Percentiles rank a stretch among this genome's conserved stretches.
These are phyloP conservation scores for Andrena dorsata DNA, from an alignment of 2,888 invertebrate genomes.

Conservation along the genomic window DNA sequence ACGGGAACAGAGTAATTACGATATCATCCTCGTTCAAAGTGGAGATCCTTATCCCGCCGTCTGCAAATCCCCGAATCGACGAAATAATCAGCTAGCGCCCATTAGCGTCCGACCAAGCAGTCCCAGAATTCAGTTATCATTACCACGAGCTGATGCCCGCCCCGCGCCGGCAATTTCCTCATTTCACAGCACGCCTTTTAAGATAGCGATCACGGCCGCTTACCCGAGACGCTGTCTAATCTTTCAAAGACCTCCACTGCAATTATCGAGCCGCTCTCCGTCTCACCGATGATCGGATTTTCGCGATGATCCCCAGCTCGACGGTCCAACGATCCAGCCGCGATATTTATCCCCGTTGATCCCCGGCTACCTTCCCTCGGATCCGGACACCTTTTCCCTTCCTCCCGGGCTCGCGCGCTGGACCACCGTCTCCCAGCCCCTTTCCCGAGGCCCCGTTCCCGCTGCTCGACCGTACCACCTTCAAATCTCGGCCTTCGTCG, in stretches of 20 bases:
- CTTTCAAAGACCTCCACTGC: not conserved
- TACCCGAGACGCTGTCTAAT: not conserved
- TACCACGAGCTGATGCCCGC: not conserved
- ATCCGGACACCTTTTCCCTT: conserved; percentile 55
- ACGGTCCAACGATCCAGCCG: conserved; percentile 15
- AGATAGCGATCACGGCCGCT: not conserved
- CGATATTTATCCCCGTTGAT: conserved; percentile 31
- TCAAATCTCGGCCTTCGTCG: conserved; percentile 80
- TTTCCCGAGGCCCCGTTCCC: conserved; percentile 29
- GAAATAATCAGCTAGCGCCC: no score
- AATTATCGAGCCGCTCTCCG: not conserved
- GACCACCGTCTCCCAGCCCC: conserved; percentile 18
- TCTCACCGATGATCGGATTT: conserved; percentile 25
- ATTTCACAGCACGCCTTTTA: not conserved
- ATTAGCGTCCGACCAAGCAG: no score
- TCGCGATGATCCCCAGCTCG: conserved; percentile 10
- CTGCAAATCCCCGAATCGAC: no score
- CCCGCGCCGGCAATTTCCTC: not conserved
- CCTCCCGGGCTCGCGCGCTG: conserved; percentile 40
- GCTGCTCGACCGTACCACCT: conserved; percentile 62
- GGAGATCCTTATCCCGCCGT: not conserved
- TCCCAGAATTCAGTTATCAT: not conserved
- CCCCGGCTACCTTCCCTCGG: conserved; percentile 30
- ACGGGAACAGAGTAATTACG: not conserved
- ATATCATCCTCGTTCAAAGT: not conserved